These are phyloP conservation scores for Trissolcus basalis DNA, from an alignment of 1,140 invertebrate species.

Conservation along the genomic window DNA sequence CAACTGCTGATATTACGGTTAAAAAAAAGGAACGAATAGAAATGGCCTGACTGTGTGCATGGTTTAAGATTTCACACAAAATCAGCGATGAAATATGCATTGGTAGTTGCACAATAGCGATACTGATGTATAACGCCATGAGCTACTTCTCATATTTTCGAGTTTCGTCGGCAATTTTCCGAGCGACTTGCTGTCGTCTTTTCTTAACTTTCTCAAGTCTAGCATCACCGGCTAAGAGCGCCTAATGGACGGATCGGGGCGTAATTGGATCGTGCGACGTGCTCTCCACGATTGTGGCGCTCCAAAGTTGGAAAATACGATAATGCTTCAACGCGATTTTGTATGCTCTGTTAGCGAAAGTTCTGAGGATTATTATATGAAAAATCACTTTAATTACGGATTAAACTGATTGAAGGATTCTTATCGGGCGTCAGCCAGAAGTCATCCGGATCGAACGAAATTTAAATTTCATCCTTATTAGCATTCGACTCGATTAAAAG, in stretches of 20 bases:
- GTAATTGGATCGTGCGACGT: slow-evolving; percentile 58
- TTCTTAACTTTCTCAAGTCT: slow-evolving; percentile 51
- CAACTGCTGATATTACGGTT: no score
- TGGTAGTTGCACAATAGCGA: slow-evolving; percentile 51
- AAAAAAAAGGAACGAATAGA: slow-evolving; percentile 19
- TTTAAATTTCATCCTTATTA: no score
- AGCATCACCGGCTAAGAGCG: slow-evolving; percentile 50
- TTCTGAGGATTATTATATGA: slow-evolving; percentile 26
- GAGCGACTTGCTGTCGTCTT: slow-evolving; percentile 59
- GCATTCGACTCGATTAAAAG: no score
- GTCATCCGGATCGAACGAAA: neutral
- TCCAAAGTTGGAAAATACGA: slow-evolving; percentile 52
- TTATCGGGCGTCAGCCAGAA: neutral
- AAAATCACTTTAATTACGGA: slow-evolving; percentile 46
- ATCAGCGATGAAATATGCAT: slow-evolving; percentile 59
- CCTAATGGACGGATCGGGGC: slow-evolving; percentile 57
- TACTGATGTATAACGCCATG: slow-evolving; percentile 50
- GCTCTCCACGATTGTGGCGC: slow-evolving; percentile 43
- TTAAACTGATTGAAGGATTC: slow-evolving; percentile 14
- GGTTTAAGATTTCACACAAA: slow-evolving; percentile 45
- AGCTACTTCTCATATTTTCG: slow-evolving; percentile 64
- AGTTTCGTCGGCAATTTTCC: slow-evolving; percentile 65
- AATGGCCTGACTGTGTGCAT: slow-evolving; percentile 13
- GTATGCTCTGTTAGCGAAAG: slow-evolving; percentile 43
- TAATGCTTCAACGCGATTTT: slow-evolving; percentile 51